These are phyloP conservation scores for Drosophila pectinifera DNA, from an alignment of 1,140 invertebrate species.

Conservation along the genomic window DNA sequence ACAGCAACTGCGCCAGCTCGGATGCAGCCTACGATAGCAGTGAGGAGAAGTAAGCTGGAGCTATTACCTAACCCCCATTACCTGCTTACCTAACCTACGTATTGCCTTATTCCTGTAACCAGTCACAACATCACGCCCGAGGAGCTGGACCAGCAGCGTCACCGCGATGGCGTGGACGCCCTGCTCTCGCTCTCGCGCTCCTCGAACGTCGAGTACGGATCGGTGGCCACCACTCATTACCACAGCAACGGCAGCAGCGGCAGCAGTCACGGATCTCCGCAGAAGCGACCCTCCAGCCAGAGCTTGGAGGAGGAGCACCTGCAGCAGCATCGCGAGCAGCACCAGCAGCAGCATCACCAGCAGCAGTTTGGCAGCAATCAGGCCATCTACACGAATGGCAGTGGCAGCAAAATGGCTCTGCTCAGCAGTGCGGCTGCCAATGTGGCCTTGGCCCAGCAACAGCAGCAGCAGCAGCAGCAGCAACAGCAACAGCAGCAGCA, in stretches of 20 bases:
- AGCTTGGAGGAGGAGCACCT: conserved; percentile 73
- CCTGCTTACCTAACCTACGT: not conserved
- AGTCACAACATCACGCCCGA: conserved; percentile 77
- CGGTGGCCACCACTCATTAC: conserved; percentile 61
- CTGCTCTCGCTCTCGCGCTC: conserved; percentile 86
- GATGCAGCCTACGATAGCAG: conserved; percentile 86
- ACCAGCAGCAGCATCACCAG: conserved; percentile 45
- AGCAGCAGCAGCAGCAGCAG: conserved; percentile 54
- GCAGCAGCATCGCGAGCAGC: conserved; percentile 31
- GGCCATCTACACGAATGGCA: conserved; percentile 64
- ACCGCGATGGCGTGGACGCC: conserved; percentile 92
- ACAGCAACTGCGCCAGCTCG: conserved; percentile 84
- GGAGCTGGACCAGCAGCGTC: conserved; percentile 90
- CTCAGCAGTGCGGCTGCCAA: conserved; percentile 75
- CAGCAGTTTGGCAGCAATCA: conserved; percentile 24
- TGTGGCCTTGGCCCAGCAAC: conserved; percentile 50
- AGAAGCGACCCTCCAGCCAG: conserved; percentile 78
- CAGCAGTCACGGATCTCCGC: conserved; percentile 76
- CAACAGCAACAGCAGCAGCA: conserved; percentile 50
- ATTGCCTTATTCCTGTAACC: not conserved
- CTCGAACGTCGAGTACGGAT: conserved; percentile 69
- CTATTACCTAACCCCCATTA: too few species aligned
- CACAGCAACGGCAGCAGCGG: conserved; percentile 72
- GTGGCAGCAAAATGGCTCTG: conserved; percentile 74
- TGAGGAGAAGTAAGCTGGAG: conserved; percentile 85